Base-by-base conservation (phyloP, 2,888 invertebrate species). In the Pterostichus niger region DNA sequence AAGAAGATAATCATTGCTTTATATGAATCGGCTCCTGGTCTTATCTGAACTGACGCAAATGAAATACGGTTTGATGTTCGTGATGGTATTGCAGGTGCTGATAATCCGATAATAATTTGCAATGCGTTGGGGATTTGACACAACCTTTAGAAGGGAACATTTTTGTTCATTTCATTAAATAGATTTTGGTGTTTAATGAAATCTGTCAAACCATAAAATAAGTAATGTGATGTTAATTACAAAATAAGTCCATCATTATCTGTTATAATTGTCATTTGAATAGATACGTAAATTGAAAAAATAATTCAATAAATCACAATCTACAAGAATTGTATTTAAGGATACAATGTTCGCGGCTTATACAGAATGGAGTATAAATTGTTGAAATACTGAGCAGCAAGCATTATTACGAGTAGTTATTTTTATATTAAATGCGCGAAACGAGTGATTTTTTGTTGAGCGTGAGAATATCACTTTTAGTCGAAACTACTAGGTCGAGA, bases 1-100 rank as follows among this genome's bases (percentile, higher is more conserved):
- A 75, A 75, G 75, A 75, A 75, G 52, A 24, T 75, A 75, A 75
- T 75, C 75, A 75, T 75, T 75, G 75, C 75, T 52, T 75, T 44
- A 73, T 73, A 73, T 75, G 52, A 75, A 75, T 75, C 75, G 24
- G 46, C 33, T 49, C 31, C 52, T 24, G 24, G 24, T 40, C 40
- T 6, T 40, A 40, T 6, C 40, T 40, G 24, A 24, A 24, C 24
- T 44, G 75, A 17, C 17, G 31, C 46, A 75, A 52, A 49, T 49
- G 49, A 49, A 49, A 49, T 49, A 49, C 49, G 49, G 1, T 40
- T 40, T 40, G 40, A 40, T 6, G 9, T 40, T 40, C 7, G 49
- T 49, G 49, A 49, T 49, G 49, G 49, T 49, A 49, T 49, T 49
- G 52, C 75, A 75, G 75, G 75, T 75, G 75, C 24, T 46, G 49